These are phyloP conservation scores for Drosophila incognita DNA, from an alignment of 2,888 invertebrate genomes.

Conservation along the genomic window DNA sequence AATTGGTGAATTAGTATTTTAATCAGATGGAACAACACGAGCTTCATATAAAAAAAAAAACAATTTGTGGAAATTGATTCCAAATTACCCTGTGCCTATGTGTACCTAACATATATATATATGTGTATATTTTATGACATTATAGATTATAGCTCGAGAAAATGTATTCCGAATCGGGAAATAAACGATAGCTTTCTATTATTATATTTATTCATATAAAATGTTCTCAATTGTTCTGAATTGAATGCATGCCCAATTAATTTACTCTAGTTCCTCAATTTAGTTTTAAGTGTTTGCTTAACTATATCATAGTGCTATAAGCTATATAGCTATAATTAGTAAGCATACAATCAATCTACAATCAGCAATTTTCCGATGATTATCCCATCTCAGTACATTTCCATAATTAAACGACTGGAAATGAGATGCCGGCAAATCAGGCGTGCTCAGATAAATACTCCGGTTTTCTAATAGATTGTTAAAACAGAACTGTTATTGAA, in stretches of 20 bases:
- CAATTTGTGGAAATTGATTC: background rate
- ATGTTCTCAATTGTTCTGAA: background rate
- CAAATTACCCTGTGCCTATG: background rate
- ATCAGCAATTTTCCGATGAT: background rate
- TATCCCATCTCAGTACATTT: constrained; percentile 31
- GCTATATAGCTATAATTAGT: no score
- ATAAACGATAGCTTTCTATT: background rate
- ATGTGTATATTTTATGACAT: background rate
- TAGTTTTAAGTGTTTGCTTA: background rate
- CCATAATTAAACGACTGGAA: constrained; percentile 24
- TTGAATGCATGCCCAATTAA: background rate
- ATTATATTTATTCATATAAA: background rate
- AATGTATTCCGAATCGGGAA: background rate
- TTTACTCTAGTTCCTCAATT: background rate
- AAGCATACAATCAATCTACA: background rate
- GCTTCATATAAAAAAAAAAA: background rate
- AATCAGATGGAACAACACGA: background rate
- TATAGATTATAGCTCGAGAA: background rate
- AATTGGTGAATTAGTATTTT: background rate
- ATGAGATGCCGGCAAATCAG: constrained; percentile 9
- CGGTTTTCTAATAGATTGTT: constrained; percentile 39
- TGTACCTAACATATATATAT: background rate
- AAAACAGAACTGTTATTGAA: constrained; percentile 10
- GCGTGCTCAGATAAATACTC: constrained; percentile 23
- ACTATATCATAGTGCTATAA: background rate